These are phyloP conservation scores for Mus spretus DNA, from an alignment of 2,797 vertebrate species.

Conservation along the genomic window DNA sequence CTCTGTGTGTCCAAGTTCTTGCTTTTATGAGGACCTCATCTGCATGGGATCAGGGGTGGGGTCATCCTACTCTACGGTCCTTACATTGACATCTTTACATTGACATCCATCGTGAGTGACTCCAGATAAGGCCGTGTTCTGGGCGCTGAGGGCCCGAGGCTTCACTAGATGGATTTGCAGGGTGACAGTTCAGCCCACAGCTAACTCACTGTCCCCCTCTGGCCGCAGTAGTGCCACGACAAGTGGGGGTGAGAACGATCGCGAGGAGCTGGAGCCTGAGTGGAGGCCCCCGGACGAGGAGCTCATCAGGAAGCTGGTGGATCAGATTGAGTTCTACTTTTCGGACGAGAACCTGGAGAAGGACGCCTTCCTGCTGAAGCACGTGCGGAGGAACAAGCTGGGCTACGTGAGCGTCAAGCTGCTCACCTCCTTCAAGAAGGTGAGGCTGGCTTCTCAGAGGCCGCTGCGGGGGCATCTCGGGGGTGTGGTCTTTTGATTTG, in stretches of 20 bases:
- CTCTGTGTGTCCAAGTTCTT: background rate
- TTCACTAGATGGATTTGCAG: background rate
- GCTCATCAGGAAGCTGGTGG: conserved; percentile 94
- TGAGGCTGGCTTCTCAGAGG: conserved; percentile 81
- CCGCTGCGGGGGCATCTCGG: background rate
- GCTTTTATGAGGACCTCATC: background rate
- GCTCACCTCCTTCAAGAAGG: conserved; percentile 99
- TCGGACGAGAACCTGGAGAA: conserved; percentile 99
- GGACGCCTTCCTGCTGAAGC: conserved; percentile 98
- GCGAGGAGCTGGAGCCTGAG: conserved; percentile 90
- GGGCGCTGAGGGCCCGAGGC: background rate
- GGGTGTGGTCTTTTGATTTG: background rate
- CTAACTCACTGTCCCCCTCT: conserved; percentile 70
- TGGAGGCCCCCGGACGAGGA: conserved; percentile 96
- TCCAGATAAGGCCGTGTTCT: background rate
- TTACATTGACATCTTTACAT: background rate
- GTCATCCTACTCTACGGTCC: background rate
- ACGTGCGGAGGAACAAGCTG: conserved; percentile 97
- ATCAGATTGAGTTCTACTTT: conserved; percentile 98
- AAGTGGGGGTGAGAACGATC: conserved; percentile 95
- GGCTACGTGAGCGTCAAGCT: conserved; percentile 99
- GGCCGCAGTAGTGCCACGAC: conserved; percentile 90
- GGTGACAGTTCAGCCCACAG: background rate
- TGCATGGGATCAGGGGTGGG: background rate
- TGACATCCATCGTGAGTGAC: background rate